phyloP scores from a whole-genome alignment of 2,797 vertebrate genomes.

The Pteropus rufus region DNA sequence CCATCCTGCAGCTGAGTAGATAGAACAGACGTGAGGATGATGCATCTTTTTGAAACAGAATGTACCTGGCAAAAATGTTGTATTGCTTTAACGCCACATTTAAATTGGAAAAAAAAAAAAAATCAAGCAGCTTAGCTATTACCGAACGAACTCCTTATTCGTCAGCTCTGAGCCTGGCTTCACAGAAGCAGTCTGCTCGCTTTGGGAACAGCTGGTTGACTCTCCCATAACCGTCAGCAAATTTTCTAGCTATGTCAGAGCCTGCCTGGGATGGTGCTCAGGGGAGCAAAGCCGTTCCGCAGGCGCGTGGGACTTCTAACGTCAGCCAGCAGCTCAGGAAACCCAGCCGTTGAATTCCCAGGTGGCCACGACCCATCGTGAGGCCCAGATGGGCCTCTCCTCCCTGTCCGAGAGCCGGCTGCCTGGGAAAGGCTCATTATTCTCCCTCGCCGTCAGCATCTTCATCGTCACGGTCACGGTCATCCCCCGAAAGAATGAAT shows the following conservation, averaged over 20 bases:
- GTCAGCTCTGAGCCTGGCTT: neutral
- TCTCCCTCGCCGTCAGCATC: neutral
- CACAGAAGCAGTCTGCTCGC: neutral
- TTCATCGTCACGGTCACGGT: neutral
- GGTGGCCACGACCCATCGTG: neutral
- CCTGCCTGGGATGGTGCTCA: neutral
- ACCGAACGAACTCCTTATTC: neutral
- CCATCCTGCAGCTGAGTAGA: constrained; percentile 21
- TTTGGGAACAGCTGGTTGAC: neutral
- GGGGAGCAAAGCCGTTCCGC: neutral
- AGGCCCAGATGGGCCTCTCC: neutral
- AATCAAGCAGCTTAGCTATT: neutral
- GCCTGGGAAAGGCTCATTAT: neutral
- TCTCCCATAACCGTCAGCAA: constrained; percentile 34
- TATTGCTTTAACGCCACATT: constrained; percentile 39
- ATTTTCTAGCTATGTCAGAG: constrained; percentile 36
- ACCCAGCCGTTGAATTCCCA: neutral
- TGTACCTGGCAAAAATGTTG: neutral
- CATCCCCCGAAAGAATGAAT: neutral
- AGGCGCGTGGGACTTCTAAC: neutral
- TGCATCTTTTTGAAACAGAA: constrained; percentile 49
- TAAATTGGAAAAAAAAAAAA: neutral
- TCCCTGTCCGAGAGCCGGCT: neutral
- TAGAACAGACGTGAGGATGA: constrained; percentile 1
- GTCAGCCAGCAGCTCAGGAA: neutral